Evolutionary conservation across 2,113 vertebrate species (phyloP).

Genomic region (Brevimyrus niger): DNA sequence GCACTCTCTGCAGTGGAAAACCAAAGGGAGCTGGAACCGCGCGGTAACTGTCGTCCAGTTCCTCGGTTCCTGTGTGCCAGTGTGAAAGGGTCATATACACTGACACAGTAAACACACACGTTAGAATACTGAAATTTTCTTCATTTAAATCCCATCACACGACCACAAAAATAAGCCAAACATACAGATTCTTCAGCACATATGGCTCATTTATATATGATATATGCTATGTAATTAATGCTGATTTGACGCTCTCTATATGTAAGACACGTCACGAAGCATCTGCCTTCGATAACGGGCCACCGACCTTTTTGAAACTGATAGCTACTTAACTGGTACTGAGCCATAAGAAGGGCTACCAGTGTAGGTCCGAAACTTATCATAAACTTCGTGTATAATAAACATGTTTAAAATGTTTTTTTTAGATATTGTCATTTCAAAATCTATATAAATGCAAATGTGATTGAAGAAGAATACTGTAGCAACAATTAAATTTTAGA

Average conservation of each 20-base stretch:
- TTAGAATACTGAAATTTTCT: neutral
- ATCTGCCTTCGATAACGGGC: neutral
- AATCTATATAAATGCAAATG: too few relatives aligned
- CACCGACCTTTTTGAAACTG: too few relatives aligned
- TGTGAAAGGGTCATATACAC: neutral
- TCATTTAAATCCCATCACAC: neutral
- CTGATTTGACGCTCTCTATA: neutral
- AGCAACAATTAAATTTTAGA: too few relatives aligned
- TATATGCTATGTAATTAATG: neutral
- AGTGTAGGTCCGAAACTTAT: too few relatives aligned
- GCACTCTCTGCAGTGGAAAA: neutral
- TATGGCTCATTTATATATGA: neutral
- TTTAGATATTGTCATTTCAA: too few relatives aligned
- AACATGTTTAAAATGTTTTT: too few relatives aligned
- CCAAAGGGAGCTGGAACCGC: neutral
- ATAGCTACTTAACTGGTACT: too few relatives aligned
- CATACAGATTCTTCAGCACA: neutral
- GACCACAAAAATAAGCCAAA: neutral
- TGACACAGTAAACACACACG: neutral
- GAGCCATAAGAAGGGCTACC: too few relatives aligned
- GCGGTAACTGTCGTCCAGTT: neutral
- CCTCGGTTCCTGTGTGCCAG: neutral
- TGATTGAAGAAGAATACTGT: too few relatives aligned
- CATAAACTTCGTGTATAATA: too few relatives aligned
- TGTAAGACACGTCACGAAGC: neutral